phyloP scores from a whole-genome alignment of 2,113 vertebrate species.

The Grantiella picta region DNA sequence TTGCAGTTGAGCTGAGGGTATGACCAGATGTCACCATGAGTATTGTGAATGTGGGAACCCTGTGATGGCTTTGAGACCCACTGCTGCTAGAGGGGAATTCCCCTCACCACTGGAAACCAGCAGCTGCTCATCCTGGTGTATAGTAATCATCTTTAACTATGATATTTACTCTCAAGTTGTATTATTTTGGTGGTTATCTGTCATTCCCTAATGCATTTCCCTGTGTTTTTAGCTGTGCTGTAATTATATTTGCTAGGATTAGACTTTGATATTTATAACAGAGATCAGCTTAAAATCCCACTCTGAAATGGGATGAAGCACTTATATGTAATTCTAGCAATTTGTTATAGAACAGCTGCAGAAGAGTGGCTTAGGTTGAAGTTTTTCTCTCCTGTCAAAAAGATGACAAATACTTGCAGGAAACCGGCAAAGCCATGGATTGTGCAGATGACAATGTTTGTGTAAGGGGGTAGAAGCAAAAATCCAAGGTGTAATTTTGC shows the following conservation, averaged over 20 bases:
- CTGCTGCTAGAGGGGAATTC: background rate
- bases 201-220: background rate
- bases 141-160: background rate
- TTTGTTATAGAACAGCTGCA: background rate
- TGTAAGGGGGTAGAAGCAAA: background rate
- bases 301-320: background rate
- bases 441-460: background rate
- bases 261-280: background rate
- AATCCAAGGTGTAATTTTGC: background rate
- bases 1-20: background rate
- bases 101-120: background rate
- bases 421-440: background rate
- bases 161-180: background rate
- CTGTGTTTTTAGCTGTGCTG: background rate
- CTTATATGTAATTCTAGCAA: background rate
- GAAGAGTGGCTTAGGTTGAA: background rate
- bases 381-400: background rate
- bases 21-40: background rate
- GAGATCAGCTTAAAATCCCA: background rate
- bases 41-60: background rate
- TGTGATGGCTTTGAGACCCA: background rate
- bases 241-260: constrained; percentile 14
- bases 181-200: background rate
- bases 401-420: background rate
- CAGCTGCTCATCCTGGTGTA: background rate